A percentile compares a stretch with the other conserved stretches of the same genome.
Evolutionary conservation across 2,888 invertebrate species (phyloP).

Genomic region (Hyles lineata): DNA sequence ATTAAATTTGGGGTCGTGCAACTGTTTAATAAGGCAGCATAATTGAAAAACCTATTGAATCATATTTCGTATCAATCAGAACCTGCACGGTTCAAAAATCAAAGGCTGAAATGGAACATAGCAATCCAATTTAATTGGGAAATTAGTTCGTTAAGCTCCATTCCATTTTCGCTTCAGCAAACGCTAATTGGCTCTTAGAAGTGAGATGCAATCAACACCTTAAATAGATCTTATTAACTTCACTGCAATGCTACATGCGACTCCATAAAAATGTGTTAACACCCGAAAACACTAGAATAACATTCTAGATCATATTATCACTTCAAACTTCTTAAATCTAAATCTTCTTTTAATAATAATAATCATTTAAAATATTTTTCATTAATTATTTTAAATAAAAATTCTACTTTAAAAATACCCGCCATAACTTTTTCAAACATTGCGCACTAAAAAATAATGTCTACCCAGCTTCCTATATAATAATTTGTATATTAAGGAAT

Average conservation of each 20-base stretch:
- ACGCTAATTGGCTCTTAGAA: conserved; percentile 12
- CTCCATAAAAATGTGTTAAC: background rate
- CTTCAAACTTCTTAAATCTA: too few relatives aligned
- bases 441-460: too few relatives aligned
- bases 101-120: conserved; percentile 2
- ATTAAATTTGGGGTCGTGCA: too few relatives aligned
- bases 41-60: background rate
- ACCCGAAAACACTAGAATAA: background rate
- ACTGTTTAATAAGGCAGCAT: background rate
- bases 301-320: too few relatives aligned
- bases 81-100: background rate
- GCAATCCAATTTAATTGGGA: conserved; percentile 8
- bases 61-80: background rate
- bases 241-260: background rate
- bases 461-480: too few relatives aligned
- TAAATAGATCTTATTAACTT: conserved; percentile 5
- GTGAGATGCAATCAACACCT: background rate
- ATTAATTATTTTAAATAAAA: too few relatives aligned
- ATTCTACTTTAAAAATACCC: too few relatives aligned
- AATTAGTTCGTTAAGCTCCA: conserved; percentile 7
- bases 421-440: too few relatives aligned
- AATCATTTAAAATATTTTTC: too few relatives aligned
- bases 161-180: conserved; percentile 7
- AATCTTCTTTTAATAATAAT: too few relatives aligned
- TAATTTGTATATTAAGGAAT: too few relatives aligned